Conservation (phyloP, 2,113 vertebrate genomes). For the Desmodus rotundus region DNA sequence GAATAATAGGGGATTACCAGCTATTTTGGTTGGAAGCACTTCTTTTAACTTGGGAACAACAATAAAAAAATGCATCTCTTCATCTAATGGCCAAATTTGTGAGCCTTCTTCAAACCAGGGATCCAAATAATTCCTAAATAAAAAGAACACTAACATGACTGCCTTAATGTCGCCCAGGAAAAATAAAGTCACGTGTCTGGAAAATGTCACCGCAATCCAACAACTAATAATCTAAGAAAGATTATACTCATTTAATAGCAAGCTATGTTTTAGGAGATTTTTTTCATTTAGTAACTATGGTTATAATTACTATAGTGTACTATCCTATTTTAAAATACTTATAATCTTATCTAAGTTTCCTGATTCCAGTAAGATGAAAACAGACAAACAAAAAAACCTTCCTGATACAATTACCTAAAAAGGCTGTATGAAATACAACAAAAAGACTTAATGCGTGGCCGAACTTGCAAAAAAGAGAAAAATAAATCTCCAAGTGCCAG, state of each 20-base stretch:
- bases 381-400: background rate
- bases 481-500: background rate
- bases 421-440: background rate
- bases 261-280: background rate
- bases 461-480: background rate
- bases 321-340: constrained; percentile 1
- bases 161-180: background rate
- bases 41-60: constrained; percentile 30
- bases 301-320: background rate
- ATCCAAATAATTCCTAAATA: constrained; percentile 36
- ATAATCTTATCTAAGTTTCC: background rate
- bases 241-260: background rate
- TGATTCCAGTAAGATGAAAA: background rate
- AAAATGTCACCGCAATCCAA: background rate
- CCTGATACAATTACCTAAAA: background rate
- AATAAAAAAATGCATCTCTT: constrained; percentile 31
- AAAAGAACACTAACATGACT: background rate
- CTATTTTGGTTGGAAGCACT: background rate
- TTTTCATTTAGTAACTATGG: constrained; percentile 25
- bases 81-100: background rate
- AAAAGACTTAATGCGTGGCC: background rate
- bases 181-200: background rate
- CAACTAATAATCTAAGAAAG: constrained; percentile 21
- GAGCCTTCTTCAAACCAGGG: constrained; percentile 23
- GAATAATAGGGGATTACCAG: constrained; percentile 75